Evolutionary conservation across 2,113 vertebrate genomes (phyloP).

Genomic region (Tychaedon coryphoeus): DNA sequence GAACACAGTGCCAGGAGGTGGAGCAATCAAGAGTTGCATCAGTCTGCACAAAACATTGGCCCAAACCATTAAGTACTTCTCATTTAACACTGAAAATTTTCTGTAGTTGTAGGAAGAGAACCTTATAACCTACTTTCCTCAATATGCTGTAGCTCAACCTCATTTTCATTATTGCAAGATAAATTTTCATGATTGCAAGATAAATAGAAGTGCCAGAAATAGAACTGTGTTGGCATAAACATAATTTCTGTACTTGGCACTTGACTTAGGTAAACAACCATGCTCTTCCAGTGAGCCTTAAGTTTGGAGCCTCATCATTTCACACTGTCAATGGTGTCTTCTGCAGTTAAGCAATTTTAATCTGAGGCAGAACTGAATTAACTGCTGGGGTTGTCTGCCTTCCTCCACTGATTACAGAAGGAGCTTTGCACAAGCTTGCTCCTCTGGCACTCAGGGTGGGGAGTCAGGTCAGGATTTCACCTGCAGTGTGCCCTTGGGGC

Average conservation of each 20-base stretch:
- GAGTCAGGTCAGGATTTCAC: not conserved
- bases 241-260: conserved; percentile 11
- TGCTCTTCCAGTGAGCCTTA: not conserved
- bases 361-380: not conserved
- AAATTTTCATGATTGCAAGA: not conserved
- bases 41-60: not conserved
- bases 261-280: conserved; percentile 21
- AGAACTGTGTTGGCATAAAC: conserved; percentile 31
- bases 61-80: not conserved
- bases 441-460: rapidly evolving
- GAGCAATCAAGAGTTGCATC: not conserved
- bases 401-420: not conserved
- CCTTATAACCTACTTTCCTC: conserved; percentile 27
- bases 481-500: not conserved
- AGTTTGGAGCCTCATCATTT: not conserved
- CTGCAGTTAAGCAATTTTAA: not conserved
- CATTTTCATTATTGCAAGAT: not conserved
- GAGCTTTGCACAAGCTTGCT: rapidly evolving
- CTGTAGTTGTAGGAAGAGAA: conserved; percentile 11
- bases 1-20: not conserved
- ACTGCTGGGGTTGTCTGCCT: not conserved
- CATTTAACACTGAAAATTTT: not conserved
- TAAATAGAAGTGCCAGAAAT: conserved; percentile 20
- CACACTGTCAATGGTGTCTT: not conserved
- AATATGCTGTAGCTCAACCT: not conserved